Percentiles rank a stretch among this genome's conserved stretches.
phyloP scores from a whole-genome alignment of 1,140 invertebrate genomes.

The Trichonephila clavata region DNA sequence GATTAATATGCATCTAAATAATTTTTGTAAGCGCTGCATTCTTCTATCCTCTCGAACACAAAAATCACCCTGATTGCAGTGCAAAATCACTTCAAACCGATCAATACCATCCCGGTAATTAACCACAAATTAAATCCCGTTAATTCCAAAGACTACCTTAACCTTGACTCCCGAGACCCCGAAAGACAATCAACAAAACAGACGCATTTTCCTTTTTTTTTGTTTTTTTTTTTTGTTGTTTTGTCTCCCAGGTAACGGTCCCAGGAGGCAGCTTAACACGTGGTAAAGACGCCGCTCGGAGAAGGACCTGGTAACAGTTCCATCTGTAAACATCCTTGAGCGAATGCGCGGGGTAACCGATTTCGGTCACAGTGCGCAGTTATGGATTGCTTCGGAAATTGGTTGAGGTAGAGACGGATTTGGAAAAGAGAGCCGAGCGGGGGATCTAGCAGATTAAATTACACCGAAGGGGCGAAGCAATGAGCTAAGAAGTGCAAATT shows the following conservation, averaged over 20 bases:
- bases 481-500: neutral
- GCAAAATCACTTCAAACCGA: too few species aligned
- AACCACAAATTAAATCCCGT: neutral
- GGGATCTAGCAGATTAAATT: conserved; percentile 5
- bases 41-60: too few species aligned
- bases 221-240: too few species aligned
- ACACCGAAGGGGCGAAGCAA: neutral
- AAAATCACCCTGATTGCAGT: too few species aligned
- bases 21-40: too few species aligned
- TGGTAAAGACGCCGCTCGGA: neutral
- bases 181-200: neutral
- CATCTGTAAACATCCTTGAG: conserved; percentile 16
- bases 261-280: neutral
- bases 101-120: neutral
- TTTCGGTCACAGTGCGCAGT: neutral
- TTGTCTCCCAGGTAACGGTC: neutral
- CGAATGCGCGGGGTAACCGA: neutral
- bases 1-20: too few species aligned
- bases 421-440: neutral
- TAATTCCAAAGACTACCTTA: neutral
- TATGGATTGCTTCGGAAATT: conserved; percentile 25
- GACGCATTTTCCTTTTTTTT: neutral
- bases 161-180: neutral
- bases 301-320: neutral
- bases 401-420: neutral